Evolutionary conservation across 2,113 vertebrate species (phyloP).

Genomic region (Gasterosteus aculeatus): DNA sequence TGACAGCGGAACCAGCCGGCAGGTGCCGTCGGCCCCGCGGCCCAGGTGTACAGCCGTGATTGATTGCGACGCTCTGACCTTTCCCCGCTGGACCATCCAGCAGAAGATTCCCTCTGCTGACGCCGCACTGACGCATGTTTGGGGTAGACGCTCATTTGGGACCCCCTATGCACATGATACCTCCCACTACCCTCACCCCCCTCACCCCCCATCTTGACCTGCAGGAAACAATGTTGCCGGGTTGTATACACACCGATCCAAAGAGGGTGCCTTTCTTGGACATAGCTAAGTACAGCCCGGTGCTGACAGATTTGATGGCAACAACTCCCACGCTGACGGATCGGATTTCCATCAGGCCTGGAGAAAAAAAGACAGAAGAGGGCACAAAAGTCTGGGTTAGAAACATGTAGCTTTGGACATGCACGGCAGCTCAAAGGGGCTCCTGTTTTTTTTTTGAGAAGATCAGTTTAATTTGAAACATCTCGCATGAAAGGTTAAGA

Average conservation of each 20-base stretch:
- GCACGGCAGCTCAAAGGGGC: too few species aligned
- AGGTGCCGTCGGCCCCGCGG: constrained; percentile 59
- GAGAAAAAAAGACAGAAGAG: constrained; percentile 61
- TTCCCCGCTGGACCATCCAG: constrained; percentile 46
- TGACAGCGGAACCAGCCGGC: constrained; percentile 63
- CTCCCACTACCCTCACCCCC: constrained; percentile 14
- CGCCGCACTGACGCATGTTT: constrained; percentile 41
- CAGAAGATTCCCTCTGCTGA: constrained; percentile 45
- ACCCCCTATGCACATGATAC: constrained; percentile 41
- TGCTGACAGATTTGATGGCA: constrained; percentile 91
- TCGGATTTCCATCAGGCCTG: constrained; percentile 94
- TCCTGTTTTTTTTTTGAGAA: neutral
- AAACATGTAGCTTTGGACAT: constrained; percentile 42
- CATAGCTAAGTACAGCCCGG: constrained; percentile 94
- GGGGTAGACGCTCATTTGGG: constrained; percentile 26
- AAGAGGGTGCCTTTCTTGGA: constrained; percentile 90
- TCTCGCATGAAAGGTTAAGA: neutral
- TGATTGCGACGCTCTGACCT: constrained; percentile 60
- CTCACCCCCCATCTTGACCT: constrained; percentile 38
- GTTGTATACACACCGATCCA: constrained; percentile 88
- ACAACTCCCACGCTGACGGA: constrained; percentile 91
- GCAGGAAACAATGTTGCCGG: constrained; percentile 52
- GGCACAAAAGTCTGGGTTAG: constrained; percentile 71
- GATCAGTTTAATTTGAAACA: neutral
- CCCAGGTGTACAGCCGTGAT: constrained; percentile 67